Evolutionary conservation across 2,888 invertebrate species (phyloP).

Genomic region (Drosophila mayaguana): DNA sequence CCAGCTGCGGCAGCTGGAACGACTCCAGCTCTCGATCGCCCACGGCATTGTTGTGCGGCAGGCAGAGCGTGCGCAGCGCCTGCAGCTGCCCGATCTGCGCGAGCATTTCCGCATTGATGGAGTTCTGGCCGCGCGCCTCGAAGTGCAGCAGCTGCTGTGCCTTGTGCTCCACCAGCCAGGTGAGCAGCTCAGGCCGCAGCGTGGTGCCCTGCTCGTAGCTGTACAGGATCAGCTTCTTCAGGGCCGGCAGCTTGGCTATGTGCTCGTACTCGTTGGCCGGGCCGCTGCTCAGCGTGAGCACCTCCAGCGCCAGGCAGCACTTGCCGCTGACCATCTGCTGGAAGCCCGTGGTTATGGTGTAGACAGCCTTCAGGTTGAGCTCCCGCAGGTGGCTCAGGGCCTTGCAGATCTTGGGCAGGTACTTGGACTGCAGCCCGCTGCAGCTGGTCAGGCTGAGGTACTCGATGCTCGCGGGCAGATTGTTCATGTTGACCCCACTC

Average conservation of each 20-base stretch:
- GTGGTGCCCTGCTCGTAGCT: conserved; percentile 11
- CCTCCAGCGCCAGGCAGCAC: conserved; percentile 10
- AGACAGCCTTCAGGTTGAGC: conserved; percentile 27
- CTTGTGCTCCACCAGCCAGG: conserved; percentile 42
- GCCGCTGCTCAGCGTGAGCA: conserved; percentile 21
- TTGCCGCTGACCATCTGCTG: conserved; percentile 19
- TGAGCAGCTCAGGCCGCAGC: conserved; percentile 17
- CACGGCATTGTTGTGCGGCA: conserved; percentile 32
- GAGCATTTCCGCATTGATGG: conserved; percentile 9
- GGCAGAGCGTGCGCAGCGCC: conserved; percentile 15
- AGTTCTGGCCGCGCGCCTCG: conserved; percentile 34
- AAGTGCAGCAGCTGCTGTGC: conserved; percentile 31
- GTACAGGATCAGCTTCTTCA: conserved; percentile 36
- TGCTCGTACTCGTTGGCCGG: conserved; percentile 30
- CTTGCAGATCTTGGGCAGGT: conserved; percentile 20
- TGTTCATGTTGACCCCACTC: conserved; percentile 32
- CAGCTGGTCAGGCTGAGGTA: conserved; percentile 19
- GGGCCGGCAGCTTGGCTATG: conserved; percentile 36
- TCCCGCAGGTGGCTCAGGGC: conserved; percentile 13
- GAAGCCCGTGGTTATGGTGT: conserved; percentile 12
- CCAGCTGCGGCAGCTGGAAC: conserved; percentile 18
- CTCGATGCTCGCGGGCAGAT: conserved; percentile 21
- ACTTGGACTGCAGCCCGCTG: conserved; percentile 17
- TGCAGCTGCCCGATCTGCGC: conserved; percentile 16
- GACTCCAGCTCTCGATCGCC: conserved; percentile 23